phyloP scores from a whole-genome alignment of 2,797 vertebrate genomes.

The Chelidonichthys spinosus region DNA sequence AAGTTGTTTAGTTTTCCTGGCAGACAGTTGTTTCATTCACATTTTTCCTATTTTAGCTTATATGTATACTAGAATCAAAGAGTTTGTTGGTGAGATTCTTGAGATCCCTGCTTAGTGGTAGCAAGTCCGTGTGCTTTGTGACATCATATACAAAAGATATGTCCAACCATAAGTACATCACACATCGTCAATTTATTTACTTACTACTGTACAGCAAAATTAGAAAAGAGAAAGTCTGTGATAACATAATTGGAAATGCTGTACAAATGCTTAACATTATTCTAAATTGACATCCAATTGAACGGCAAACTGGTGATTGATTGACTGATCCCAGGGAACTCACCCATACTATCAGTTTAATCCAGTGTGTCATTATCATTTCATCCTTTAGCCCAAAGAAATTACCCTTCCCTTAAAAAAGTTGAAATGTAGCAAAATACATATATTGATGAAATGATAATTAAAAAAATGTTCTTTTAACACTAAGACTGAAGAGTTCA shows the following conservation, averaged over 20 bases:
- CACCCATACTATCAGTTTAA: slow-evolving; percentile 37
- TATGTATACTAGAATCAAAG: slow-evolving; percentile 38
- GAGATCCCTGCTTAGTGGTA: slow-evolving; percentile 51
- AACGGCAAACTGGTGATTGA: slow-evolving; percentile 38
- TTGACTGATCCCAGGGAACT: slow-evolving; percentile 38
- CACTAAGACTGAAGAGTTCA: slow-evolving; percentile 43
- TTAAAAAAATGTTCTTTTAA: slow-evolving; percentile 60
- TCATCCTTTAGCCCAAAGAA: slow-evolving; percentile 70
- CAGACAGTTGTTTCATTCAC: slow-evolving; percentile 26
- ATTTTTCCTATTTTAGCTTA: slow-evolving; percentile 47
- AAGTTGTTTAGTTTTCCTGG: slow-evolving; percentile 43
- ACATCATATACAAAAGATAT: slow-evolving; percentile 36
- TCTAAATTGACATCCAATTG: slow-evolving; percentile 31
- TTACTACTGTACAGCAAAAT: slow-evolving; percentile 25
- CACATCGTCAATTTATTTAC: slow-evolving; percentile 16
- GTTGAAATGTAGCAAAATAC: slow-evolving; percentile 77
- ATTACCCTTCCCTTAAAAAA: slow-evolving; percentile 59
- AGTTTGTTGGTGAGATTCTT: slow-evolving; percentile 48
- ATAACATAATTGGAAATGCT: slow-evolving; percentile 48
- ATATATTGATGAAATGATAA: slow-evolving; percentile 57
- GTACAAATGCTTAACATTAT: slow-evolving; percentile 48
- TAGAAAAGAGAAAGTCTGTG: slow-evolving; percentile 26
- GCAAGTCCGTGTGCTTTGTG: slow-evolving; percentile 60
- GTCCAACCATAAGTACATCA: slow-evolving; percentile 24
- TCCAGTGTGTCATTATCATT: slow-evolving; percentile 40